These are phyloP conservation scores for Ancistrus triradiatus DNA, from an alignment of 2,113 vertebrate genomes.

Conservation along the genomic window DNA sequence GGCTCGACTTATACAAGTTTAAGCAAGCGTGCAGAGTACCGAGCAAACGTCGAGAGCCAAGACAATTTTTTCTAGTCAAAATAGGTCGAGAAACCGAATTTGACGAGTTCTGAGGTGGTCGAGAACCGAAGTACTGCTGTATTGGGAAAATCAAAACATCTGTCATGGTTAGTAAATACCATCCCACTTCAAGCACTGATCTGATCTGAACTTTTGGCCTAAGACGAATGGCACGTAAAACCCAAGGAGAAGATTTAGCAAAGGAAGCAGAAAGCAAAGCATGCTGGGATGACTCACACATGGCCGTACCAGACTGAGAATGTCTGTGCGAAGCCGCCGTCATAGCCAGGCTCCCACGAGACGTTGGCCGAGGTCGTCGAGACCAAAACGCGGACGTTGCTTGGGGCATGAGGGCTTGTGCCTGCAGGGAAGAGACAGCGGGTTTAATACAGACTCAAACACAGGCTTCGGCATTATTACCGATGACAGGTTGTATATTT, in stretches of 20 bases:
- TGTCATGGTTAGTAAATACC: too few species aligned
- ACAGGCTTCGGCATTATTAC: slow-evolving; percentile 2
- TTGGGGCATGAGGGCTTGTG: slow-evolving; percentile 94
- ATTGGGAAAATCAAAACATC: too few species aligned
- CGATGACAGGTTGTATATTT: neutral
- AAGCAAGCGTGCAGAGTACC: too few species aligned
- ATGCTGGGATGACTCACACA: slow-evolving; percentile 99
- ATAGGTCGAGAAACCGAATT: too few species aligned
- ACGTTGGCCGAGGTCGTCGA: slow-evolving; percentile 94
- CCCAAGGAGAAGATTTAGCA: slow-evolving; percentile 48
- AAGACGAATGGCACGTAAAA: neutral
- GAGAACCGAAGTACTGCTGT: too few species aligned
- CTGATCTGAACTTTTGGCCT: slow-evolving; percentile 3
- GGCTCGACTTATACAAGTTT: too few species aligned
- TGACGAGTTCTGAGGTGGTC: too few species aligned
- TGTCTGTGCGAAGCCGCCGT: slow-evolving; percentile 97
- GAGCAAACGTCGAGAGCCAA: too few species aligned
- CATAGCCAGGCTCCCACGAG: slow-evolving; percentile 91
- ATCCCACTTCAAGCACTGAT: neutral
- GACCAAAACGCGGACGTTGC: slow-evolving; percentile 77
- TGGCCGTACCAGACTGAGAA: slow-evolving; percentile 99
- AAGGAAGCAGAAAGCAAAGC: slow-evolving; percentile 95
- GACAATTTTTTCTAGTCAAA: too few species aligned
- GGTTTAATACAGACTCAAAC: slow-evolving; percentile 13
- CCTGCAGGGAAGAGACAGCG: slow-evolving; percentile 62